Conservation (phyloP, 2,888 invertebrate genomes). For the Notodonta ziczac region DNA sequence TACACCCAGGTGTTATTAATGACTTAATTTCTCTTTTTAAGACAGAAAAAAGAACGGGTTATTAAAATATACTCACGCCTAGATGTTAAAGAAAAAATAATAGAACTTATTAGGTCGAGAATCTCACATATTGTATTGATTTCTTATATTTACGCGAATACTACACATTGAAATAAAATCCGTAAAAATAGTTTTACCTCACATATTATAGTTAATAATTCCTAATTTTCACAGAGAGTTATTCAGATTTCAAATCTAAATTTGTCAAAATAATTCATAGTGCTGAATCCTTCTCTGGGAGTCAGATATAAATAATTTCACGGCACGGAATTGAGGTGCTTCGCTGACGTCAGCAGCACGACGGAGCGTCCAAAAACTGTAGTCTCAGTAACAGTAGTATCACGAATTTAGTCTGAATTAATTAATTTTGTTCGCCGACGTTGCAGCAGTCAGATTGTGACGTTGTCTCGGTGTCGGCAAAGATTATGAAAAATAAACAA, state of each 20-base stretch:
- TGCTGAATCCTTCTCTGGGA: constrained; percentile 15
- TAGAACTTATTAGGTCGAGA: too few species aligned
- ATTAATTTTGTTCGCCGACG: constrained; percentile 53
- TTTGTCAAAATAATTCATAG: neutral
- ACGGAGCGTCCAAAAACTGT: constrained; percentile 32
- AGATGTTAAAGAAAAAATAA: too few species aligned
- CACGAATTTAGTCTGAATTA: constrained; percentile 58
- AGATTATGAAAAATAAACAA: constrained; percentile 23
- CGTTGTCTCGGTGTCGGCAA: constrained; percentile 16
- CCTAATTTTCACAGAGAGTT: neutral
- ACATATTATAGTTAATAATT: too few species aligned
- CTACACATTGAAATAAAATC: too few species aligned
- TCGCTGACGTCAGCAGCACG: constrained; percentile 30
- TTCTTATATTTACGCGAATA: too few species aligned
- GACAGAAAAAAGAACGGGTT: too few species aligned
- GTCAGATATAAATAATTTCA: constrained; percentile 40
- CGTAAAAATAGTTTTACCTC: too few species aligned
- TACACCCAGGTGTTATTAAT: too few species aligned
- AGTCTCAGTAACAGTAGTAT: constrained; percentile 15
- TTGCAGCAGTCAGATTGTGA: constrained; percentile 46
- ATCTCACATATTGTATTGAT: too few species aligned
- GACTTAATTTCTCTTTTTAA: too few species aligned
- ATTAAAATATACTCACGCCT: too few species aligned
- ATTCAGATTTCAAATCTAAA: neutral
- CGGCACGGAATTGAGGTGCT: constrained; percentile 10